Evolutionary conservation across 2,113 vertebrate genomes (phyloP), one percentile per base, ranked within the genome.

Genomic region (Erythrolamprus reginae): DNA sequence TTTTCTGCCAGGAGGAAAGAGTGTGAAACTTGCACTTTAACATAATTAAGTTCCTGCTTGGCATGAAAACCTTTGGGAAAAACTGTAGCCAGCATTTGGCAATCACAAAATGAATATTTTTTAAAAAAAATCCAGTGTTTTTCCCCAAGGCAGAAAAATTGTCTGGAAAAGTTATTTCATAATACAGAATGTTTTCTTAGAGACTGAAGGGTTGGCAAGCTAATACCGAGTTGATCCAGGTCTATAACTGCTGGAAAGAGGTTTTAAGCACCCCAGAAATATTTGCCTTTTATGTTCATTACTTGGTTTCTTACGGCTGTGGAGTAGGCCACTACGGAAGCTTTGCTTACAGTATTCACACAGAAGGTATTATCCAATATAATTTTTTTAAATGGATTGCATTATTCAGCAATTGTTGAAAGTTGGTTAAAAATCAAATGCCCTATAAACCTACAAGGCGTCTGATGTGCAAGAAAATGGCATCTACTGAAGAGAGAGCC

Each of bases 151-250:
- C 15, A 58, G 52, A 77, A 48, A 45, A 3, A 87, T 90, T 90
- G 92, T 3, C 53, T 89, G 53, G 88, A 87, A 47, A 48, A 45
- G 89, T 56, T 10, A 8, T 26, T 91, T 93, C 89, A 3, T 48
- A 88, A 52, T n/a, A 84, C 10, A 52, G 65, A 90, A 87, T 7
- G 8, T 38, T 88, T 91, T 88, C 52, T 83, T 50, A 61, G 52
- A 42, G 86, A 83, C 38, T 58, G 45, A 91, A 50, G 10, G 26
- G 24, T 42, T 88, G 70, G 86, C 23, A 83, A 61, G 82, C 58
- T 58, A 45, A 88, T 17, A 8, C 45, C 33, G 47, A 82, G n/a
- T 50, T 13, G 21, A 38, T 33, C 84, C 9, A 21, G n/a, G n/a
- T 13, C 56, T 50, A 33, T 87, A 51, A 42, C 65, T 90, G 50